Evolutionary conservation across 2,888 invertebrate genomes (phyloP), one percentile per base, ranked within the genome.

Genomic region (Dryadula phaetusa): DNA sequence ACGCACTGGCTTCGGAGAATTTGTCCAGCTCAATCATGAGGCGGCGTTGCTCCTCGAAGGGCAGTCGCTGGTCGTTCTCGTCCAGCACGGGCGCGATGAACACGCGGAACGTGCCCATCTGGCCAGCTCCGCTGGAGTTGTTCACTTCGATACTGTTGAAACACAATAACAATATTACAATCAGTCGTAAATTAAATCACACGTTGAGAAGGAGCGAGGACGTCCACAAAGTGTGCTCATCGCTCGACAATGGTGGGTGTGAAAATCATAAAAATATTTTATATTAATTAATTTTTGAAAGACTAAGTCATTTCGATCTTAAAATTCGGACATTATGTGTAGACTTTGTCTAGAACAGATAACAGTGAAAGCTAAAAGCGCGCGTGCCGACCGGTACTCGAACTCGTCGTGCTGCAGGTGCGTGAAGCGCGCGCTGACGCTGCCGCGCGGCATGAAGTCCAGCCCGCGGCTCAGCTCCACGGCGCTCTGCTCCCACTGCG

Each of bases 401-500:
- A 94, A 96, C 3, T 94, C 93, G n/a, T 93, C 88, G 73, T 96
- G 95, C 82, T 95, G 95, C 73, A 96, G 87, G 80, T 96, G 96
- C 3, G 95, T 95, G 85, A 96, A 94, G 52, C 94, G 83, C 0
- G 95, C 96, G 54, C 95, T 94, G 40, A 97, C 94, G 49, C 94
- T 85, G 54, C 97, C 97, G 0, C 96, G 93, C 0, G 96, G 96
- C 8, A 95, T 94, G 87, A 97, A 97, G 88, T 97, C 97, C 80
- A 98, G 93, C 0, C 98, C 98, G 0, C 97, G 94, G 0, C 95
- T 94, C 42, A 98, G 83, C 79, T 97, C 96, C 72, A 97, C 93
- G 58, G 95, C 95, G 62, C 78, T 78, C 85, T 96, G 95, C 90
- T 96, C 95, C 97, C 97, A 98, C 86, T 94, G 95, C 0, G 97